phyloP scores from a whole-genome alignment of 2,113 vertebrate species.

The Apus apus region DNA sequence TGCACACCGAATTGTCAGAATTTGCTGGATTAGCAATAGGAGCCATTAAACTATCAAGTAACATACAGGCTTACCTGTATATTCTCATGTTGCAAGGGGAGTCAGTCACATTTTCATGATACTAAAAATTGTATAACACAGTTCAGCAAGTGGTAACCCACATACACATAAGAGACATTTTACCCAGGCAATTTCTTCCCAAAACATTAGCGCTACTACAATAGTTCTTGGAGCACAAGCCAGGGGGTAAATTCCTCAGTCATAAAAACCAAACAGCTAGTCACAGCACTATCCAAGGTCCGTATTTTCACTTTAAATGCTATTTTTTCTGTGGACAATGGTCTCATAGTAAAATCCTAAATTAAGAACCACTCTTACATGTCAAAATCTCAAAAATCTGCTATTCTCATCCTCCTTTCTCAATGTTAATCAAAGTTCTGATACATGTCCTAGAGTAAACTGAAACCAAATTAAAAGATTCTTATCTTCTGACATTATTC shows the following conservation, averaged over 20 bases:
- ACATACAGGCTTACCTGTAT: not conserved
- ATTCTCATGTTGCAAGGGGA: not conserved
- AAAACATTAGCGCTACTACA: not conserved
- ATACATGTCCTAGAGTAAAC: not conserved
- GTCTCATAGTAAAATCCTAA: not conserved
- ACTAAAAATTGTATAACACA: not conserved
- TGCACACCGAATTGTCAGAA: not conserved
- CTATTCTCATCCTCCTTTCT: not conserved
- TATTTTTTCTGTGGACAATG: not conserved
- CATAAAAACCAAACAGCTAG: not conserved
- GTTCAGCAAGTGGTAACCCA: not conserved
- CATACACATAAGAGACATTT: not conserved
- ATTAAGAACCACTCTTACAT: not conserved
- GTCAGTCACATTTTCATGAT: not conserved
- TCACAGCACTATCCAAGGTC: not conserved
- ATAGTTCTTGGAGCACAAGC: not conserved
- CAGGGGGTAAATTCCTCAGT: not conserved
- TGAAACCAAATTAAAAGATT: not conserved
- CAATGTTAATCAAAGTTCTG: not conserved
- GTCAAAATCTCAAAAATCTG: not conserved
- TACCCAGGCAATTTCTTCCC: not conserved
- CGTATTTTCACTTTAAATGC: not conserved
- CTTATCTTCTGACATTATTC: not conserved
- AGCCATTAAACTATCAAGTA: not conserved
- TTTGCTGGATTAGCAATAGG: not conserved